Conservation (phyloP, 1,140 invertebrate genomes). For the Eurosta solidaginis region DNA sequence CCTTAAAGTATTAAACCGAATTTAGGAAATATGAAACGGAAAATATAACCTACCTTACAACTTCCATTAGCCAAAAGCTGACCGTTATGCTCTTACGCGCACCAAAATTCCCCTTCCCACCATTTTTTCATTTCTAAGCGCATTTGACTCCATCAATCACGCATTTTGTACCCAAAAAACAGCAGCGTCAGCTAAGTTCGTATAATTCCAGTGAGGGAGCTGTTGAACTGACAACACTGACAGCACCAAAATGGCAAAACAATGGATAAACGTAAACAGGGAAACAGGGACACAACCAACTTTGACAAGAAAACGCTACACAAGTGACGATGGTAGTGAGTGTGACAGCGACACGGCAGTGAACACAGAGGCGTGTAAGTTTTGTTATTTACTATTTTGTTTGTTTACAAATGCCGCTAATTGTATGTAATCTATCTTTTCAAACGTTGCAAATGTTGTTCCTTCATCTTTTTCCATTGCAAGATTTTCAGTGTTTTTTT, state of each 20-base stretch:
- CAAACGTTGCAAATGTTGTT: too few relatives aligned
- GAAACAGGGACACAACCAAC: neutral
- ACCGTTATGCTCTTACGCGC: neutral
- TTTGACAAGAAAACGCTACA: neutral
- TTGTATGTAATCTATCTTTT: too few relatives aligned
- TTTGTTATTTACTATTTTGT: too few relatives aligned
- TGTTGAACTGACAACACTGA: neutral
- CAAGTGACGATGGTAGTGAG: neutral
- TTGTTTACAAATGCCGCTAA: too few relatives aligned
- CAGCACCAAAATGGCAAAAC: neutral
- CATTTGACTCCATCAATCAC: constrained; percentile 9
- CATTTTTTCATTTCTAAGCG: neutral
- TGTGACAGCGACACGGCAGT: neutral
- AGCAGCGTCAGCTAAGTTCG: neutral
- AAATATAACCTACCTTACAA: neutral
- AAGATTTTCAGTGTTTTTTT: too few relatives aligned
- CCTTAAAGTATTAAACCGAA: too few relatives aligned
- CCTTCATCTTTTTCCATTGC: too few relatives aligned
- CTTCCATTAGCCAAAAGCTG: neutral
- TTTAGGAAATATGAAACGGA: too few relatives aligned
- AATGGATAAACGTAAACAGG: neutral
- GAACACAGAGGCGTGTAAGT: neutral
- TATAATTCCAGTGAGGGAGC: neutral
- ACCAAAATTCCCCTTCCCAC: neutral
- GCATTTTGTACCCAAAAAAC: neutral